Evolutionary conservation across 1,140 invertebrate species (phyloP).

Genomic region (Cyrtorhinus lividipennis): DNA sequence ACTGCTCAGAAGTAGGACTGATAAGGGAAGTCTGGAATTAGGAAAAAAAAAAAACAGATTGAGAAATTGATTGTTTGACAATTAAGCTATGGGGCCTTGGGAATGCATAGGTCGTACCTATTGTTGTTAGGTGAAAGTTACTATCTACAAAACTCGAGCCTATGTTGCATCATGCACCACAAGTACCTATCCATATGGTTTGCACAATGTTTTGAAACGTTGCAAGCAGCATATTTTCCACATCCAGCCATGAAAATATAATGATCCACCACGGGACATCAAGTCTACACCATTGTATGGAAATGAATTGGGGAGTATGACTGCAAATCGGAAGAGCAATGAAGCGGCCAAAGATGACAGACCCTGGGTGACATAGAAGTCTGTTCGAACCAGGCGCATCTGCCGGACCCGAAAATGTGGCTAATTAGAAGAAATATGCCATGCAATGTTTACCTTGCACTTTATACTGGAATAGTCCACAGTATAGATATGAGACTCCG

Average conservation of each 20-base stretch:
- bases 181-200: neutral
- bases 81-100: neutral
- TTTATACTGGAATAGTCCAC: conserved; percentile 34
- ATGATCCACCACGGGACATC: too few relatives aligned
- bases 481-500: conserved; percentile 21
- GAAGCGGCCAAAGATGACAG: neutral
- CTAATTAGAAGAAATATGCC: neutral
- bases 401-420: neutral
- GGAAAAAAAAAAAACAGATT: neutral
- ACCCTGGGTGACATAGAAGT: neutral
- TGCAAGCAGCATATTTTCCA: too few relatives aligned
- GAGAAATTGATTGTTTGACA: neutral
- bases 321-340: too few relatives aligned
- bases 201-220: neutral
- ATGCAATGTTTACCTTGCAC: conserved; percentile 29
- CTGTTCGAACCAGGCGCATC: neutral
- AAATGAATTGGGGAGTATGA: too few relatives aligned
- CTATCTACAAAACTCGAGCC: neutral
- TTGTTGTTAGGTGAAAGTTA: neutral
- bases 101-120: neutral
- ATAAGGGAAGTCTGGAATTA: conserved; percentile 53
- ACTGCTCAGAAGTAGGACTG: conserved; percentile 73
- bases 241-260: too few relatives aligned
- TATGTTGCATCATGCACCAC: neutral
- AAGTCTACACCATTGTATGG: too few relatives aligned